These are phyloP conservation scores for Podilymbus podiceps DNA, from an alignment of 2,113 vertebrate species.

Conservation along the genomic window DNA sequence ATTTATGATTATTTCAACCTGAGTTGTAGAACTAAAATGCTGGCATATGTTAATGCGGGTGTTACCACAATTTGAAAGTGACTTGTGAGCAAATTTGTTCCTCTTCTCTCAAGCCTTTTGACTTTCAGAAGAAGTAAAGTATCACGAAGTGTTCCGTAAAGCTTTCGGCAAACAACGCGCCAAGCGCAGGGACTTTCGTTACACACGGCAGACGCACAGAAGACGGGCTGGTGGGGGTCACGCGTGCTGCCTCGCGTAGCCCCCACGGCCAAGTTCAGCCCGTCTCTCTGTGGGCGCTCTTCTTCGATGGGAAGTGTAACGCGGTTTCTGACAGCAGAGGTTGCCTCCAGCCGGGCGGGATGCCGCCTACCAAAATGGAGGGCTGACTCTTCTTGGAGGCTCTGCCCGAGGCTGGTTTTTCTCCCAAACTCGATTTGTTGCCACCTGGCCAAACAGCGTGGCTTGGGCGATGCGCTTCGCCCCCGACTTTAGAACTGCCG, in stretches of 20 bases:
- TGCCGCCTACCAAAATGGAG: not conserved
- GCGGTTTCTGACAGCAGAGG: not conserved
- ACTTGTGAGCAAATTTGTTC: not conserved
- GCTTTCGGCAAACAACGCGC: not conserved
- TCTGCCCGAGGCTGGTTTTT: not conserved
- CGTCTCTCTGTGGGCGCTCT: not conserved
- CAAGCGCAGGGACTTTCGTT: not conserved
- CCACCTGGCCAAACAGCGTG: not conserved
- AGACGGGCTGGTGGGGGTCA: not conserved
- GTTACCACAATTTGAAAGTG: not conserved
- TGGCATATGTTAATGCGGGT: not conserved
- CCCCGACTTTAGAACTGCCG: not conserved
- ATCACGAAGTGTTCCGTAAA: not conserved
- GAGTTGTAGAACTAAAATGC: not conserved
- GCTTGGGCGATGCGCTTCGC: accelerated
- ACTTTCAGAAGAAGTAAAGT: not conserved
- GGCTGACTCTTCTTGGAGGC: not conserved
- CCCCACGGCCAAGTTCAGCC: not conserved
- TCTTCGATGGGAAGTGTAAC: not conserved
- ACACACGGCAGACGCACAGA: not conserved
- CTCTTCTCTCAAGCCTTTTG: not conserved
- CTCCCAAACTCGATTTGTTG: not conserved
- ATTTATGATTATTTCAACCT: not conserved
- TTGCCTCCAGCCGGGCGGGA: not conserved
- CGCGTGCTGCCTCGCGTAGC: not conserved